Evolutionary conservation across 2,797 vertebrate species (phyloP), one percentile per base, ranked within the genome.

Genomic region (Xenentodon cancila): DNA sequence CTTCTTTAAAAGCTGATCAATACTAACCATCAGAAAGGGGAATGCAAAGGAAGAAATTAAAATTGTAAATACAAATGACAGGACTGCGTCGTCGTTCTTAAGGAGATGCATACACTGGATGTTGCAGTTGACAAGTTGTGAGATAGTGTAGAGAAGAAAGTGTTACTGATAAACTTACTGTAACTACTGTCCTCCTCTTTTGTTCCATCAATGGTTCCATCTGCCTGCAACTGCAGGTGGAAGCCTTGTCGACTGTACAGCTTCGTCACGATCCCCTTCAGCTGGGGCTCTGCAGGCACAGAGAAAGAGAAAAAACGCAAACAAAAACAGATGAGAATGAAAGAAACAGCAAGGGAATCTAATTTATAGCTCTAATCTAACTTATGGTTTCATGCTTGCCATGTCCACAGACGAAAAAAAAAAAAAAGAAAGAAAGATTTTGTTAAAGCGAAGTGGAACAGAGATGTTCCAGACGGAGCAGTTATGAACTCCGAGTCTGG

Each of bases 191-290:
- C 97, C 79, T 99, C 97, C 79, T 99, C 97, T 91, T 97, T 99
- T 57, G 97, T 99, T 84, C 98, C 97, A 86, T 99, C 97, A 64
- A 99, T 99, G 86, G 97, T 98, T 90, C 98, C 98, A 94, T 99
- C 98, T 83, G 97, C 96, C 91, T 99, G 98, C 85, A 99, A 92
- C 92, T 99, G 97, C 93, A 99, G 93, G 92, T 99, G 97, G 93
- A 94, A 99, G 71, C 97, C 98, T 94, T 99, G 98, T 82, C 97
- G 95, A 93, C 96, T 99, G 93, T 99, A 99, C 22, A 99, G 95
- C 93, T 98, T 99, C 56, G 97, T 99, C 88, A 99, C 95, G 73
- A 99, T 99, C 91, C 97, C 98, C 95, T 99, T 99, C 89, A 99
- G 95, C 93, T 99, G 97, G 93, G 98, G 97, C 92, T 99, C 98